Percentiles rank a stretch among this genome's conserved stretches.
Conservation (phyloP, 2,797 vertebrate genomes). For the Sebastes oblongus region DNA sequence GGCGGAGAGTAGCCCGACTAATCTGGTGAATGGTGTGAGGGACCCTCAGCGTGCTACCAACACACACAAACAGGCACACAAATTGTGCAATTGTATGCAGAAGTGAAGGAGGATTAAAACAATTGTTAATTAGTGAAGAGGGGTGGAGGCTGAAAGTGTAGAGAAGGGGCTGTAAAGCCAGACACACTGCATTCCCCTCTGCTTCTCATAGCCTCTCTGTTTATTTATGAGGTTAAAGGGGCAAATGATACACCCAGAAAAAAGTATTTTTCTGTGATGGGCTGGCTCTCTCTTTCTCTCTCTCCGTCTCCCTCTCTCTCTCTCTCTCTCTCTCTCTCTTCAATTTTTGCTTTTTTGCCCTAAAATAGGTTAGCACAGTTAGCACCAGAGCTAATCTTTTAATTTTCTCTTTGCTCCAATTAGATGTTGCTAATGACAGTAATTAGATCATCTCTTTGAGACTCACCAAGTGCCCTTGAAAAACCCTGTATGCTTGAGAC, state of each 20-base stretch:
- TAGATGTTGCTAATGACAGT: slow-evolving; percentile 66
- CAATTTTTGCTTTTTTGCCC: neutral
- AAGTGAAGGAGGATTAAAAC: slow-evolving; percentile 68
- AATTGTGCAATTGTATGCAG: slow-evolving; percentile 55
- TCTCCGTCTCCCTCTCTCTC: neutral
- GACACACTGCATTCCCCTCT: neutral
- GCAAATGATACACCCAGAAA: slow-evolving; percentile 42
- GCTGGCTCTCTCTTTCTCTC: neutral
- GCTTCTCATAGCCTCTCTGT: slow-evolving; percentile 29
- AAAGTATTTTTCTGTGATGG: slow-evolving; percentile 3
- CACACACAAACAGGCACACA: slow-evolving; percentile 13
- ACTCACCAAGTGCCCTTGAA: slow-evolving; percentile 55
- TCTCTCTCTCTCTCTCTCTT: neutral
- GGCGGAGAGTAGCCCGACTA: slow-evolving; percentile 59
- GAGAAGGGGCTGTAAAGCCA: slow-evolving; percentile 12
- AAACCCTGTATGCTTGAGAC: slow-evolving; percentile 21
- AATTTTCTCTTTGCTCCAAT: slow-evolving; percentile 59
- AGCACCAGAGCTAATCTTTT: slow-evolving; percentile 53
- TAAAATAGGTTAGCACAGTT: slow-evolving; percentile 66
- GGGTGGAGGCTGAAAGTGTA: slow-evolving; percentile 16
- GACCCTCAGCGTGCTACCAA: slow-evolving; percentile 43
- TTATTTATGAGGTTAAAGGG: slow-evolving; percentile 60
- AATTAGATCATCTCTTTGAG: slow-evolving; percentile 66
- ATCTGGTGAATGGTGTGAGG: slow-evolving; percentile 61
- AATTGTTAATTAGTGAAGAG: slow-evolving; percentile 69